These are phyloP conservation scores for Vanessa atalanta DNA, from an alignment of 1,140 invertebrate species.

Conservation along the genomic window DNA sequence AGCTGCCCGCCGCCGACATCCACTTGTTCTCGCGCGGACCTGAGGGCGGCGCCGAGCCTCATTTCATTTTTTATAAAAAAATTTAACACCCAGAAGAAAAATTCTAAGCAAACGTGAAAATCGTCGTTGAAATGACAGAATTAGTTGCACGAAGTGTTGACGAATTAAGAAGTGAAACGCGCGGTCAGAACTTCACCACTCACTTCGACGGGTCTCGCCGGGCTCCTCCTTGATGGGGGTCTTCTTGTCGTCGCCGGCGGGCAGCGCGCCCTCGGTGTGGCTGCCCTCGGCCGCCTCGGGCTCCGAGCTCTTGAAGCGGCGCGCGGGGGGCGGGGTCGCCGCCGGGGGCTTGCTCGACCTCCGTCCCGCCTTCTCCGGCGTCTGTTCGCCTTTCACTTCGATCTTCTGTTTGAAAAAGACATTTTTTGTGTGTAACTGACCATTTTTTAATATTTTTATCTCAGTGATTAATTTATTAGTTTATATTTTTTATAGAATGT, in stretches of 20 bases:
- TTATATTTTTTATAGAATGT: too few species aligned
- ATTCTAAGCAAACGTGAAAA: too few species aligned
- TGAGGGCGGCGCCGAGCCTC: constrained; percentile 18
- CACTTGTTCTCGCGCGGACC: constrained; percentile 75
- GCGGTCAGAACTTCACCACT: background rate
- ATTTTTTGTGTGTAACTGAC: background rate
- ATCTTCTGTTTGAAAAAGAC: constrained; percentile 60
- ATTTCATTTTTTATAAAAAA: too few species aligned
- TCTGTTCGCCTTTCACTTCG: constrained; percentile 74
- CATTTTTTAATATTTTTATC: too few species aligned
- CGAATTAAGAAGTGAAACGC: too few species aligned
- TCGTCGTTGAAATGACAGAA: too few species aligned
- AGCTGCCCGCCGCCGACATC: constrained; percentile 65
- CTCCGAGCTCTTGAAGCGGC: constrained; percentile 64
- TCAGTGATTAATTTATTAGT: too few species aligned
- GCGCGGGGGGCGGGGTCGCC: constrained; percentile 65
- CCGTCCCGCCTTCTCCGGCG: constrained; percentile 69
- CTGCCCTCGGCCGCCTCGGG: constrained; percentile 70
- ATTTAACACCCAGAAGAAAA: too few species aligned
- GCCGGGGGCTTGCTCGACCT: constrained; percentile 60
- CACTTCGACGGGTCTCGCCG: constrained; percentile 55
- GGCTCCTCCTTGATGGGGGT: constrained; percentile 64
- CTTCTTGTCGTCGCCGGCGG: constrained; percentile 47
- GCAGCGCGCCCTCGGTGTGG: constrained; percentile 62
- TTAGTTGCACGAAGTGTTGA: too few species aligned